A percentile compares a stretch with the other conserved stretches of the same genome.
phyloP scores from a whole-genome alignment of 53 echinoderm and acorn worm genomes.

The Pentamera pediparva region DNA sequence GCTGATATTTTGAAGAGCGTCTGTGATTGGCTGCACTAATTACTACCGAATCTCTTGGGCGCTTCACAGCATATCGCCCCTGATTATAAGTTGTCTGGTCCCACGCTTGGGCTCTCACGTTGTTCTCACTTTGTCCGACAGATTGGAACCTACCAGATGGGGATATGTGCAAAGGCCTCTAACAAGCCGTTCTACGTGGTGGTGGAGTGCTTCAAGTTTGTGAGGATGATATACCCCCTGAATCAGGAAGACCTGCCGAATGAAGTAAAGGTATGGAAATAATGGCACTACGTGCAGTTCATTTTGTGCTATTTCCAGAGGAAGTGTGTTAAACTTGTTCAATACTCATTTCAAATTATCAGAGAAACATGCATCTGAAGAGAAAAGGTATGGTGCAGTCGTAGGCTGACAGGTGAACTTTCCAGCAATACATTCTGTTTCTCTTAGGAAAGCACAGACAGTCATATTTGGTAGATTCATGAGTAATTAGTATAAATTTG shows the following conservation, averaged over 20 bases:
- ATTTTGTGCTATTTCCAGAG: neutral
- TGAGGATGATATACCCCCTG: constrained; percentile 85
- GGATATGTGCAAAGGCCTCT: constrained; percentile 81
- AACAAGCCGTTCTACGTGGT: constrained; percentile 98
- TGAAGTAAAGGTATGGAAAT: constrained; percentile 80
- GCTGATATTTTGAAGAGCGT: too few species aligned
- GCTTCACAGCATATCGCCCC: too few species aligned
- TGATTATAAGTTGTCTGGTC: too few species aligned
- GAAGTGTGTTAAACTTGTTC: neutral
- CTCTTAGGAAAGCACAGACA: too few species aligned
- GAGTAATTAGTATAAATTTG: too few species aligned
- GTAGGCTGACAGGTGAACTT: too few species aligned
- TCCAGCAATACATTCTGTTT: too few species aligned
- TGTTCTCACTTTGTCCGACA: neutral
- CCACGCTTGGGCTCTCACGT: too few species aligned
- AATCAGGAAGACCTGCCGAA: constrained; percentile 99
- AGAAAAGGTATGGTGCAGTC: too few species aligned
- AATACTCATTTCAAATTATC: neutral
- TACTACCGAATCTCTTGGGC: too few species aligned
- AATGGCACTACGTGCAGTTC: neutral
- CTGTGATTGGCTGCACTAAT: neutral
- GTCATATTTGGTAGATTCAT: too few species aligned
- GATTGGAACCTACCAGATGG: constrained; percentile 98
- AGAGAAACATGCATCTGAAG: too few species aligned
- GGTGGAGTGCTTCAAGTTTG: constrained; percentile 98